Percentiles rank a stretch among this genome's conserved stretches.
Conservation (phyloP, 2,797 vertebrate species). For the Champsocephalus esox region DNA sequence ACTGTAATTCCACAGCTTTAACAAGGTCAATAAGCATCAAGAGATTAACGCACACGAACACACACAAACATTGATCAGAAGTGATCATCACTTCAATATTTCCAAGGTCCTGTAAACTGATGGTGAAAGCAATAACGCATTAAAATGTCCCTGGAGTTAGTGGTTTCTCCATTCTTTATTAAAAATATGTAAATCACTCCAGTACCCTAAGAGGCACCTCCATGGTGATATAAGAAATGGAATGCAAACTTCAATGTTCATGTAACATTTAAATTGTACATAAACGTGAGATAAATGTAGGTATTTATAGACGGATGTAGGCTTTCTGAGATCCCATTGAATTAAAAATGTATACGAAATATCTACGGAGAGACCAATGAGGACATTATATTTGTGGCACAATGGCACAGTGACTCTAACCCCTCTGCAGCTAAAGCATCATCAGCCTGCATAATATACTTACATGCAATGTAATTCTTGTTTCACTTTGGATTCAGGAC, state of each 20-base stretch:
- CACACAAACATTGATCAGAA: background rate
- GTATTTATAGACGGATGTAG: slow-evolving; percentile 10
- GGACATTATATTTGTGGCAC: slow-evolving; percentile 5
- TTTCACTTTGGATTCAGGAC: slow-evolving; percentile 38
- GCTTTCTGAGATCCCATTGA: slow-evolving; percentile 20
- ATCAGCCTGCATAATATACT: slow-evolving; percentile 7
- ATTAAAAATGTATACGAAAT: slow-evolving; percentile 33
- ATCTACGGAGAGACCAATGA: slow-evolving; percentile 17
- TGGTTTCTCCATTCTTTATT: slow-evolving; percentile 25
- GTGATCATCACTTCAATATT: slow-evolving; percentile 15
- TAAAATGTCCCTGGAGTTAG: slow-evolving; percentile 23
- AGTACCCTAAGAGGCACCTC: slow-evolving; percentile 20
- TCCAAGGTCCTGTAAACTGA: slow-evolving; percentile 15
- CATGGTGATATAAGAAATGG: slow-evolving; percentile 29
- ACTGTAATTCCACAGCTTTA: slow-evolving; percentile 3
- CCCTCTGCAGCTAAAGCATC: slow-evolving; percentile 1
- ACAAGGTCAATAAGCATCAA: background rate
- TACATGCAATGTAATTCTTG: slow-evolving; percentile 2
- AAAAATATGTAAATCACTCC: slow-evolving; percentile 40
- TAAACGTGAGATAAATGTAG: slow-evolving; percentile 48
- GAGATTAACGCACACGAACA: background rate
- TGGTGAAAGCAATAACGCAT: slow-evolving; percentile 7
- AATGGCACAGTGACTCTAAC: slow-evolving; percentile 3
- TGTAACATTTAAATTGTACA: slow-evolving; percentile 50
- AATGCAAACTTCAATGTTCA: slow-evolving; percentile 40